A percentile compares a stretch with the other conserved stretches of the same genome.
phyloP scores from a whole-genome alignment of 2,797 vertebrate species.

The Pachyuromys duprasi region DNA sequence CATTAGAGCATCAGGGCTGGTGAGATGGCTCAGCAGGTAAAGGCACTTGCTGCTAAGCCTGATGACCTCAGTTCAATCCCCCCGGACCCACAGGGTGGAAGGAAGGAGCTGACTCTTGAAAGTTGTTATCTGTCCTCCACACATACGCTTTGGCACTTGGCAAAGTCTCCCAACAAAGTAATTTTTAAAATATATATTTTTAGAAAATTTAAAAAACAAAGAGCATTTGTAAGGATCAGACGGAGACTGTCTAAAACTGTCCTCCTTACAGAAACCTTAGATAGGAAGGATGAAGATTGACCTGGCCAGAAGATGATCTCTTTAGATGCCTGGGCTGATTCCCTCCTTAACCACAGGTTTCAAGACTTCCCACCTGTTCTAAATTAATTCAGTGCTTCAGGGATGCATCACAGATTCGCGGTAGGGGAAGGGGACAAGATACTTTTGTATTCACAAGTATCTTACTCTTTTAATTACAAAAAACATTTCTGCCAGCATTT shows the following conservation, averaged over 20 bases:
- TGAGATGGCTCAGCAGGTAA: neutral
- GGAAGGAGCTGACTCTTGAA: neutral
- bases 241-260: neutral
- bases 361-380: neutral
- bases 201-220: neutral
- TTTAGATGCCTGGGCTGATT: neutral
- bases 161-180: neutral
- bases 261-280: neutral
- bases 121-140: neutral
- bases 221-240: neutral
- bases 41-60: neutral
- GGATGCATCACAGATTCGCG: no score
- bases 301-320: neutral
- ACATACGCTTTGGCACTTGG: neutral
- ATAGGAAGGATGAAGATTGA: neutral
- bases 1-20: neutral
- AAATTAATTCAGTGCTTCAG: neutral
- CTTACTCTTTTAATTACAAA: neutral
- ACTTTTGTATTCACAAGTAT: neutral
- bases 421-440: neutral
- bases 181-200: neutral
- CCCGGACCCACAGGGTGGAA: neutral
- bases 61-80: neutral
- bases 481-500: neutral
- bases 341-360: neutral